phyloP scores from a whole-genome alignment of 2,797 vertebrate species.

The Danio jaintianensis region DNA sequence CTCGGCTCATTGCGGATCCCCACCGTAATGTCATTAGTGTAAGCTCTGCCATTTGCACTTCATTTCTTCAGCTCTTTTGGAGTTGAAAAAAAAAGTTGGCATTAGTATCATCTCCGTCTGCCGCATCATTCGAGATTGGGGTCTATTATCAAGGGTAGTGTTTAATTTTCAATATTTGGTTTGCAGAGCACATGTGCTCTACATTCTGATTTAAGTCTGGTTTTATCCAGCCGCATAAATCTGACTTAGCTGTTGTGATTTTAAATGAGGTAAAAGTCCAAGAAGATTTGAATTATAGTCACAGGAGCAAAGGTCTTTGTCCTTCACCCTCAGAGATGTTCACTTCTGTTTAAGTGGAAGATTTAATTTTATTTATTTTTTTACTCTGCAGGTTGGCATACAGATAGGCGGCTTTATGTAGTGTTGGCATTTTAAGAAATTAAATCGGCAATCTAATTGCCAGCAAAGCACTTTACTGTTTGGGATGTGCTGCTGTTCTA shows the following conservation, averaged over 20 bases:
- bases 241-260: neutral
- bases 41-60: slow-evolving; percentile 32
- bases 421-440: slow-evolving; percentile 30
- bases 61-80: slow-evolving; percentile 27
- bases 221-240: neutral
- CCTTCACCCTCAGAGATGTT: neutral
- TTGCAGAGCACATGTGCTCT: neutral
- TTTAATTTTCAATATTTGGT: slow-evolving; percentile 12
- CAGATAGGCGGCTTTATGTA: slow-evolving; percentile 4
- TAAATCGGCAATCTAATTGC: slow-evolving; percentile 9
- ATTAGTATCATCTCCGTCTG: slow-evolving; percentile 32
- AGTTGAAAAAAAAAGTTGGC: slow-evolving; percentile 11
- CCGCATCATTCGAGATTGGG: neutral
- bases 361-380: slow-evolving; percentile 11
- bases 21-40: slow-evolving; percentile 42
- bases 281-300: neutral
- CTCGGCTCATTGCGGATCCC: slow-evolving; percentile 34
- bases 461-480: slow-evolving; percentile 29
- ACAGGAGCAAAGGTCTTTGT: neutral
- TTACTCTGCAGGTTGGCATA: neutral
- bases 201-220: neutral
- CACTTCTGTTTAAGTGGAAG: neutral
- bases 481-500: neutral
- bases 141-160: neutral
- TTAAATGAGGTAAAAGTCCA: slow-evolving; percentile 12